Evolutionary conservation across 2,888 invertebrate species (phyloP), one percentile per base, ranked within the genome.

Genomic region (Drosophila emarginata): DNA sequence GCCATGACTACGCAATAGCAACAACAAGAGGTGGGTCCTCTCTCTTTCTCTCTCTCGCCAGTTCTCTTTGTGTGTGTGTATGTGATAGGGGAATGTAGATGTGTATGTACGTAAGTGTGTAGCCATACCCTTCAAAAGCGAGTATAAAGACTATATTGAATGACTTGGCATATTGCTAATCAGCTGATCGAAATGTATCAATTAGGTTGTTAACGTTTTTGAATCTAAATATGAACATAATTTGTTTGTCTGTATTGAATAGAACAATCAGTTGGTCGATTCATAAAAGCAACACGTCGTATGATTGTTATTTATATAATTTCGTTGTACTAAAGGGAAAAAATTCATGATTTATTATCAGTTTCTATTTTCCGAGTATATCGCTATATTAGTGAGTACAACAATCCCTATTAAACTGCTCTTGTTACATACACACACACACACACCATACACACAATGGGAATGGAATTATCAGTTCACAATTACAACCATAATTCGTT

Each of bases 1-100:
- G 74, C 85, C 82, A 82, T 87, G 82, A 87, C 82, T 87, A 82
- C 82, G 82, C 87, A 82, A 85, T 82, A 79, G 85, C 74, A 87
- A 84, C 81, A 84, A 87, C 87, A 84, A 84, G 77, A 83, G 71
- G 71, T 72, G 72, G 74, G 72, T 67, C 74, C 53, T 57, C 72
- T 70, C 70, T 66, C 61, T 73, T 61, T 67, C 69, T 76, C 67
- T 59, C 68, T 54, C 64, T 59, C 21, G 37, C 36, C 32, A 28
- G 18, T 59, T 66, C 53, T 72, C 62, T 50, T 53, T 58, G 53
- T 64, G 56, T 58, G 50, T 36, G 64, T 68, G 39, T 28, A 36
- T 58, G 51, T 39, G 14, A 28, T 1, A 5, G 28, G 28, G 28
- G 28, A 28, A 18, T 23, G 40, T 15, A 45, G 32, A 53, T 32